A percentile compares a stretch with the other conserved stretches of the same genome.
Evolutionary conservation across 2,113 vertebrate species (phyloP).

Genomic region (Procavia capensis): DNA sequence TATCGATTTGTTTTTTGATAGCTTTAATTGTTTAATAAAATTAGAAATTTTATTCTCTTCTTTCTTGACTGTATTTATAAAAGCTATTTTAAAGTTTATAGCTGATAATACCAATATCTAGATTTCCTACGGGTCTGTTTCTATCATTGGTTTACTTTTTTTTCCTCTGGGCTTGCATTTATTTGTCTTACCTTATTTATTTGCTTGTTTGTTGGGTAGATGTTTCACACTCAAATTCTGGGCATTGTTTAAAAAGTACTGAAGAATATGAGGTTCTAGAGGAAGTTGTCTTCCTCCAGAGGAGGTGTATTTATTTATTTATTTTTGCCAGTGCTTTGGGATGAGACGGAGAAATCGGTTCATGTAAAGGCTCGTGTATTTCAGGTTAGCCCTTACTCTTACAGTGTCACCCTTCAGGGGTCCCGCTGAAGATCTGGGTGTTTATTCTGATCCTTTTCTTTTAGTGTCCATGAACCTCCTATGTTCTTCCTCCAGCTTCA

Average conservation of each 20-base stretch:
- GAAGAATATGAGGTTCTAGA: neutral
- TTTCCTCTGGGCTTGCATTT: neutral
- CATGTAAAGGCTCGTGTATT: neutral
- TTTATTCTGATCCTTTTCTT: neutral
- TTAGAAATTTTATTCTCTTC: neutral
- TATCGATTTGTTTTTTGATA: neutral
- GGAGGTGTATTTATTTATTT: neutral
- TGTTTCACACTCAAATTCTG: neutral
- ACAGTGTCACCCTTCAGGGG: neutral
- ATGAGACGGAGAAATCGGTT: neutral
- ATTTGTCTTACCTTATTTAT: neutral
- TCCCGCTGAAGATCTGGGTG: neutral
- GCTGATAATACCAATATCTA: neutral
- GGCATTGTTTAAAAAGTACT: neutral
- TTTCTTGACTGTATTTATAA: neutral
- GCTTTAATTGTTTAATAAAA: neutral
- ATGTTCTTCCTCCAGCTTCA: neutral
- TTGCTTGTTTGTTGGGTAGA: neutral
- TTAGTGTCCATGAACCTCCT: neutral
- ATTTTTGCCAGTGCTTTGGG: neutral
- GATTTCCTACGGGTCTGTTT: neutral
- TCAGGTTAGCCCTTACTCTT: neutral
- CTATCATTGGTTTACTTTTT: neutral
- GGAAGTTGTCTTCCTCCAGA: neutral
- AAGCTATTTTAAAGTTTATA: neutral